Evolutionary conservation across 2,113 vertebrate genomes (phyloP).

Genomic region (Deroptyus accipitrinus): DNA sequence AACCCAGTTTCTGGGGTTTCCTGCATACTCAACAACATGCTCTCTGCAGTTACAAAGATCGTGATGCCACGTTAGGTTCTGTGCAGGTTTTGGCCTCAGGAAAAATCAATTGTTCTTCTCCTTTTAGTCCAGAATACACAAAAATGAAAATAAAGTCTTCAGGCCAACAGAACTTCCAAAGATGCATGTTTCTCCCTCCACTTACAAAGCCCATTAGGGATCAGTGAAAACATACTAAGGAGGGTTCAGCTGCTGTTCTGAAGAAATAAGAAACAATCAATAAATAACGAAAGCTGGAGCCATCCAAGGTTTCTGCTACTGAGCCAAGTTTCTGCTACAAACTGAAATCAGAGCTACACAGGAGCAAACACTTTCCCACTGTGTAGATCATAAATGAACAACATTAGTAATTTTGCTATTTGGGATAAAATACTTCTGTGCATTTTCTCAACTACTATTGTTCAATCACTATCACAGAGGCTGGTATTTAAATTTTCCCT

Average conservation of each 20-base stretch:
- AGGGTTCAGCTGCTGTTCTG: background rate
- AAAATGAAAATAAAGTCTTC: background rate
- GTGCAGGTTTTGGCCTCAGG: background rate
- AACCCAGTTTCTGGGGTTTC: background rate
- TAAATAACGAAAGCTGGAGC: background rate
- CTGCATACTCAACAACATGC: background rate
- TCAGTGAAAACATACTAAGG: background rate
- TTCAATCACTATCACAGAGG: background rate
- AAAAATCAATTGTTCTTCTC: background rate
- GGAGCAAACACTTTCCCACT: background rate
- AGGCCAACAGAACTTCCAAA: background rate
- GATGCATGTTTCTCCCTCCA: background rate
- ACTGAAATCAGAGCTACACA: background rate
- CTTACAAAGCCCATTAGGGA: background rate
- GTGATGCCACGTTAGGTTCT: background rate
- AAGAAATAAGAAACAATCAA: background rate
- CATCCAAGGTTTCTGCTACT: background rate
- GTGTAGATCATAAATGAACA: background rate
- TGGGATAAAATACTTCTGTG: background rate
- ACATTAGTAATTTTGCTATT: background rate
- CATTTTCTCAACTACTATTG: background rate
- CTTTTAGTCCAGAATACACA: background rate
- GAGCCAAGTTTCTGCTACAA: background rate
- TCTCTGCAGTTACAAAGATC: background rate
- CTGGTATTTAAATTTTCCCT: background rate